Evolutionary conservation across 2,888 invertebrate genomes (phyloP).

Genomic region (Cremastinae sp.): DNA sequence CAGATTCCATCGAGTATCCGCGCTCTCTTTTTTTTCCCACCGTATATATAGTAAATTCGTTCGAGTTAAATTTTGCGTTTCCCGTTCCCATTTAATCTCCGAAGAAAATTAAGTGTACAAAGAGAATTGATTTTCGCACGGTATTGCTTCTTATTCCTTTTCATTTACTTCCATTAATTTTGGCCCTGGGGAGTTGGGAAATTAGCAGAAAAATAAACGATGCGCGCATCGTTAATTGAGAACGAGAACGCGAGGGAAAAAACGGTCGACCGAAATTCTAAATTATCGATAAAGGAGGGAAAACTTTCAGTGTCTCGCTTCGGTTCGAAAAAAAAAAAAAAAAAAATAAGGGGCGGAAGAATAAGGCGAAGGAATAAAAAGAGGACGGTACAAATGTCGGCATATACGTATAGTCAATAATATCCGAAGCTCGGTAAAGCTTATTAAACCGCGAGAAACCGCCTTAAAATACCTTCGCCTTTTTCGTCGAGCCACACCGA

Average conservation of each 20-base stretch:
- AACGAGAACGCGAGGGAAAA: not conserved
- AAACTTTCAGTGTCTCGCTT: conserved; percentile 42
- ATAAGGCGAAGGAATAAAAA: no score
- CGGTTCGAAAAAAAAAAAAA: conserved; percentile 29
- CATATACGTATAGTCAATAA: conserved; percentile 35
- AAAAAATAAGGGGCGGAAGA: no score
- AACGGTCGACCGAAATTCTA: conserved; percentile 22
- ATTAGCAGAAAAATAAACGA: not conserved
- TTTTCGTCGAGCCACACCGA: conserved; percentile 3
- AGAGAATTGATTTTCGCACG: no score
- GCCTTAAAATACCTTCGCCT: conserved; percentile 3
- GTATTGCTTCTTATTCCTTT: no score
- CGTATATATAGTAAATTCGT: no score
- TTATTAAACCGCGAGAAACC: conserved; percentile 61
- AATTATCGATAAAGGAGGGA: conserved; percentile 48
- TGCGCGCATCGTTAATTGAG: no score
- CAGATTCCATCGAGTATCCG: conserved; percentile 68
- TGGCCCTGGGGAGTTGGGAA: conserved; percentile 9
- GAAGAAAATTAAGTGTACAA: no score
- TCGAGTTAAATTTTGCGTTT: no score
- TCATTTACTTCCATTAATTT: no score
- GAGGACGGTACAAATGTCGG: conserved; percentile 27
- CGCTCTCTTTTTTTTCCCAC: no score
- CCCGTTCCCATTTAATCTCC: no score
- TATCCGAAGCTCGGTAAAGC: conserved; percentile 39